phyloP scores from a whole-genome alignment of 2,113 vertebrate genomes.

The Tragelaphus imberbis region DNA sequence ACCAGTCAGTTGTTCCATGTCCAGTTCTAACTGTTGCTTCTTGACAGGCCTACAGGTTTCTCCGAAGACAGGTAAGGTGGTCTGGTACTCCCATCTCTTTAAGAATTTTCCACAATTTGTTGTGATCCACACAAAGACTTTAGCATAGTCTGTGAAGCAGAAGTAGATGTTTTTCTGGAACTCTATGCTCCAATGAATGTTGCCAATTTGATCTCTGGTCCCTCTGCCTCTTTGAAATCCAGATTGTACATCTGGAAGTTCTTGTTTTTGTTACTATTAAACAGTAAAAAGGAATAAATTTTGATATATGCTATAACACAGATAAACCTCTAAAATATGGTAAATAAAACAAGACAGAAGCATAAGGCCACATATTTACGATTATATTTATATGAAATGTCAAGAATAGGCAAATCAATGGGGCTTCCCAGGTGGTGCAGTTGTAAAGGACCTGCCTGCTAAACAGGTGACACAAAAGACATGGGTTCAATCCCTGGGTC shows the following conservation, averaged over 20 bases:
- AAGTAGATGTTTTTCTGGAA: neutral
- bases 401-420: neutral
- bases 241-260: neutral
- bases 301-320: neutral
- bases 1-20: neutral
- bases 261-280: neutral
- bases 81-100: neutral
- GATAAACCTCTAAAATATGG: neutral
- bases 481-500: neutral
- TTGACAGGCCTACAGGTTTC: neutral
- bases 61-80: neutral
- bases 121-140: neutral
- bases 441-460: neutral
- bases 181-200: neutral
- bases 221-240: neutral
- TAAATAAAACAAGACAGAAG: neutral
- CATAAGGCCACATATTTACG: neutral
- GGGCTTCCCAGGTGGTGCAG: neutral
- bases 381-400: neutral
- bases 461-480: neutral
- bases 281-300: neutral
- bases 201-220: neutral
- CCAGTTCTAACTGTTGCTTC: neutral
- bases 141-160: neutral
- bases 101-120: neutral